These are phyloP conservation scores for Spodoptera littoralis DNA, from an alignment of 2,888 invertebrate genomes.

Conservation along the genomic window DNA sequence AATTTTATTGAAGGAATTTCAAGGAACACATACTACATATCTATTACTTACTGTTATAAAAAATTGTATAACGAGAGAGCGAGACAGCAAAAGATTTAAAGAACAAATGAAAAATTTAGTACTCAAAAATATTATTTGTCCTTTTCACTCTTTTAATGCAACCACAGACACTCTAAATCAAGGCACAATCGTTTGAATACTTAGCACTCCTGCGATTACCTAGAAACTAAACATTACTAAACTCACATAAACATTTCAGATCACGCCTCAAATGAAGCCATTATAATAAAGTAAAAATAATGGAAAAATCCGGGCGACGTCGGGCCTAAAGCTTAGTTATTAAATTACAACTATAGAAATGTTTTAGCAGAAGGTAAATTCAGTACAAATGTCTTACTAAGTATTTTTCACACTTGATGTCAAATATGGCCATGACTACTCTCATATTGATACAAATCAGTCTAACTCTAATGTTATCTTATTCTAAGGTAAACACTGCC, in stretches of 20 bases:
- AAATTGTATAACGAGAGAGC: too few relatives aligned
- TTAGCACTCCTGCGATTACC: slow-evolving; percentile 40
- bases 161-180: slow-evolving; percentile 36
- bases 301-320: slow-evolving; percentile 58
- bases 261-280: slow-evolving; percentile 51
- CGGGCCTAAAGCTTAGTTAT: slow-evolving; percentile 47
- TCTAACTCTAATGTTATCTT: too few relatives aligned
- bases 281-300: slow-evolving; percentile 60
- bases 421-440: too few relatives aligned
- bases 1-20: slow-evolving; percentile 6
- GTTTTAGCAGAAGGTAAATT: slow-evolving; percentile 28
- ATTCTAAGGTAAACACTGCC: too few relatives aligned
- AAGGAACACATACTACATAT: slow-evolving; percentile 1
- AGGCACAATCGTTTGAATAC: slow-evolving; percentile 23
- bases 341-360: slow-evolving; percentile 24
- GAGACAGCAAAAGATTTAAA: too few relatives aligned
- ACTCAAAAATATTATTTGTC: too few relatives aligned
- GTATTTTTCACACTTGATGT: too few relatives aligned
- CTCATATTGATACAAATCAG: too few relatives aligned
- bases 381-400: too few relatives aligned
- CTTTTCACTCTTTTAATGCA: too few relatives aligned
- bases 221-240: slow-evolving; percentile 43
- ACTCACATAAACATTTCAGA: slow-evolving; percentile 52
- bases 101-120: background rate
- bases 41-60: too few relatives aligned